Base-by-base conservation (phyloP, 2,888 invertebrate species). In the Pasiphila rectangulata region DNA sequence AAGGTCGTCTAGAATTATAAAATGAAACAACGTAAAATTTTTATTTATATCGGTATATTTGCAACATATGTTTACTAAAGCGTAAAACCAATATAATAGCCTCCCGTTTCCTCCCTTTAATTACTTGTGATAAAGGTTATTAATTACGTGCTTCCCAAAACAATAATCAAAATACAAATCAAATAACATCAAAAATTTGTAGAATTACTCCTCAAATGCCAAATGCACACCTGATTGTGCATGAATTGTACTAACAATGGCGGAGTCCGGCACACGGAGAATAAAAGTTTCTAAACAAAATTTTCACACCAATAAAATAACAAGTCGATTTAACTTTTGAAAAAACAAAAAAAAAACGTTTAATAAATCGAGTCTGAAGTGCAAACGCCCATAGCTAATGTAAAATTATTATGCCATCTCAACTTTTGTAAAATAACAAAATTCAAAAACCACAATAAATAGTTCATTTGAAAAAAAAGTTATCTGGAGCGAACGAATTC, bases 1-100 rank as follows among this genome's bases (percentile, higher is more conserved):
- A 13, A 6, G 25, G 13, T 3, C 6, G 5, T 2, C n/a, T 30
- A 16, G 0, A 29, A 16, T 16, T 13, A 13, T 27, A 15, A 41
- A 71, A 63, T 56, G 65, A 76, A 77, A 71, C 57, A 50, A 60
- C 46, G 9, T 36, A 39, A 43, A 63, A 66, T 72, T 72, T 67
- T 78, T 64, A 73, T 74, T 76, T 79, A 78, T 69, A 68, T 80
- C 9, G 17, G 17, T 32, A 75, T 83, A 83, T 79, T 82, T 76
- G 78, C 80, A 81, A 80, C 75, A 69, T 78, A 81, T 78, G 67
- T 66, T 73, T 73, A 75, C 71, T 73, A 78, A 81, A 82, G 81
- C 81, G 78, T 83, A 78, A 79, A 77, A 68, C 78, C 70, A 76
- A 75, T 72, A 62, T 57, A 68, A 67, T 69, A 66, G 69, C 69